Conservation (phyloP, 1,140 invertebrate species). For the Drosophila dunni region DNA sequence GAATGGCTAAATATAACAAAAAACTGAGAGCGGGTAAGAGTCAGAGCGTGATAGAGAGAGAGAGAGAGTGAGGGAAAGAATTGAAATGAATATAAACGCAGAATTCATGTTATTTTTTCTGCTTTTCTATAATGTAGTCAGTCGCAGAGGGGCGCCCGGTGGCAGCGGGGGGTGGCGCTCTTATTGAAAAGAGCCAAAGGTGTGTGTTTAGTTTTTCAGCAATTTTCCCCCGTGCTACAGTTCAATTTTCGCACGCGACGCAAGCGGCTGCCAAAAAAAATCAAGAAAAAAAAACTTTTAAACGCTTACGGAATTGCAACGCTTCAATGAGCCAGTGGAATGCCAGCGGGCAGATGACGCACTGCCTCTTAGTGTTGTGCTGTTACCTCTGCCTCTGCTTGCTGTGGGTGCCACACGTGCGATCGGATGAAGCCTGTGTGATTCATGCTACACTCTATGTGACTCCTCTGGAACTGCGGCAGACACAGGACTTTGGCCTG, state of each 20-base stretch:
- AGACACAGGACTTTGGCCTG: conserved; percentile 56
- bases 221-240: conserved; percentile 61
- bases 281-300: conserved; percentile 2
- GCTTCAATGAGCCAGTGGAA: conserved; percentile 54
- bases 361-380: conserved; percentile 48
- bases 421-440: conserved; percentile 38
- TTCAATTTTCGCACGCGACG: conserved; percentile 64
- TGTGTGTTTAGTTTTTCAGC: conserved; percentile 49
- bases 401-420: conserved; percentile 41
- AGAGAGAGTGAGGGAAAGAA: neutral
- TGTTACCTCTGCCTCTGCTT: conserved; percentile 16
- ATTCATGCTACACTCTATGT: conserved; percentile 64
- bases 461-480: conserved; percentile 33
- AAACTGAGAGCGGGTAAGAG: conserved; percentile 32
- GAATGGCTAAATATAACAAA: conserved; percentile 64
- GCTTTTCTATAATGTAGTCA: neutral
- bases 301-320: conserved; percentile 31
- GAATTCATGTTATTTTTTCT: conserved; percentile 13
- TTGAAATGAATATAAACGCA: conserved; percentile 20
- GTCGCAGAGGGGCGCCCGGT: conserved; percentile 10
- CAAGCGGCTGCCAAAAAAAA: conserved; percentile 28
- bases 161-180: conserved; percentile 41
- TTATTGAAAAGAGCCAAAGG: conserved; percentile 53
- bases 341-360: conserved; percentile 56
- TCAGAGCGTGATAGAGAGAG: neutral